Conservation (phyloP, 1,140 invertebrate species). For the Bombus haemorrhoidalis region DNA sequence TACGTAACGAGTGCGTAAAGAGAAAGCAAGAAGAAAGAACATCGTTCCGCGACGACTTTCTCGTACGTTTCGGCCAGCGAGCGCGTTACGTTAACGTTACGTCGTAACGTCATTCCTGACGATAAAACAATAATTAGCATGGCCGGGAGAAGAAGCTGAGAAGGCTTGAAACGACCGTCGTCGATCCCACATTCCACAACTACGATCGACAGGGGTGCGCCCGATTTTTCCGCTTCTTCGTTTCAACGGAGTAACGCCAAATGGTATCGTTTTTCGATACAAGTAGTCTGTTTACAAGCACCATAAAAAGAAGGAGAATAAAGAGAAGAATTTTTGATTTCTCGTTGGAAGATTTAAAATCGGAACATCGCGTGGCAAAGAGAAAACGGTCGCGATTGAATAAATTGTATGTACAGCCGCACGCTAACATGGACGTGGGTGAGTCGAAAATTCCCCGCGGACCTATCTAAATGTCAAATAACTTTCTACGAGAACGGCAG, state of each 20-base stretch:
- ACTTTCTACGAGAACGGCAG: conserved; percentile 58
- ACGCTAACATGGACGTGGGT: neutral
- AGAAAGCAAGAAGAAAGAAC: conserved; percentile 81
- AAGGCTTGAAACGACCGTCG: too few species aligned
- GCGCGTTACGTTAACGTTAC: conserved; percentile 71
- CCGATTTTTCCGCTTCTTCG: neutral
- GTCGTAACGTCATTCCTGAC: conserved; percentile 54
- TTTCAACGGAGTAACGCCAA: too few species aligned
- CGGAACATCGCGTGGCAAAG: too few species aligned
- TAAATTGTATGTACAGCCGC: neutral
- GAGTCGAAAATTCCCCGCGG: conserved; percentile 48
- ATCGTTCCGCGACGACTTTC: conserved; percentile 76
- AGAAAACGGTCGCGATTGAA: neutral
- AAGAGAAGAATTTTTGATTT: too few species aligned
- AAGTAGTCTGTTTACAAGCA: neutral
- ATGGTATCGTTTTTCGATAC: neutral
- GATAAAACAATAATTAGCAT: conserved; percentile 63
- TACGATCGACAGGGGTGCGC: neutral
- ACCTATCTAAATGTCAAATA: conserved; percentile 67
- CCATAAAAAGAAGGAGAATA: too few species aligned
- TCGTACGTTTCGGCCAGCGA: conserved; percentile 74
- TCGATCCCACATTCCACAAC: conserved; percentile 50
- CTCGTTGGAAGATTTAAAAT: too few species aligned
- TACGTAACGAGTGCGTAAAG: conserved; percentile 76
- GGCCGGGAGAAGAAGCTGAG: neutral